Evolutionary conservation across 2,888 invertebrate genomes (phyloP).

Genomic region (Hypselothyrea guttata): DNA sequence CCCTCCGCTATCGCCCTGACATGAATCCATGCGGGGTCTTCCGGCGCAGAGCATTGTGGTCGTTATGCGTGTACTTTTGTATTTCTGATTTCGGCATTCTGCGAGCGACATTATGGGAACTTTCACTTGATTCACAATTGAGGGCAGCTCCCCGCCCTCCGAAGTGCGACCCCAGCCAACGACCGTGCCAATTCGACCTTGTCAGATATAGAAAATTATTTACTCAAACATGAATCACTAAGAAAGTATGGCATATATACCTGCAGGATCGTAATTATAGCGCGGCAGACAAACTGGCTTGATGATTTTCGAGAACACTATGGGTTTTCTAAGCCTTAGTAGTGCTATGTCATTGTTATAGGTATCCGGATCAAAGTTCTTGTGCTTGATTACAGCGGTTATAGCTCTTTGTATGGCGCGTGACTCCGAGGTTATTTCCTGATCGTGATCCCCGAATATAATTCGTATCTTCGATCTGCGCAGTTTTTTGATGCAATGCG

Average conservation of each 20-base stretch:
- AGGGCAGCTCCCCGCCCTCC: slow-evolving; percentile 91
- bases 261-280: slow-evolving; percentile 83
- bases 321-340: slow-evolving; percentile 89
- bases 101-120: slow-evolving; percentile 91
- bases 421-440: slow-evolving; percentile 89
- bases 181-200: slow-evolving; percentile 86
- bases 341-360: slow-evolving; percentile 94
- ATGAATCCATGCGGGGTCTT: slow-evolving; percentile 90
- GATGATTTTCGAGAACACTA: slow-evolving; percentile 86
- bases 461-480: slow-evolving; percentile 91
- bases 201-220: neutral
- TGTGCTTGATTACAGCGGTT: slow-evolving; percentile 89
- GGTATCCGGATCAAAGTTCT: slow-evolving; percentile 92
- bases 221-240: neutral
- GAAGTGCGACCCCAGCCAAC: slow-evolving; percentile 94
- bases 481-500: slow-evolving; percentile 91
- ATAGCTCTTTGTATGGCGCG: slow-evolving; percentile 92
- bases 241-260: slow-evolving; percentile 81
- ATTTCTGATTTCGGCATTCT: slow-evolving; percentile 92
- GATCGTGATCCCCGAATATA: slow-evolving; percentile 92
- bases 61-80: slow-evolving; percentile 91
- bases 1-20: slow-evolving; percentile 94
- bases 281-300: slow-evolving; percentile 89
- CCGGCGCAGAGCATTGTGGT: slow-evolving; percentile 94
- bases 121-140: slow-evolving; percentile 90